Base-by-base conservation (phyloP, 2,797 vertebrate species). In the Xenentodon cancila region DNA sequence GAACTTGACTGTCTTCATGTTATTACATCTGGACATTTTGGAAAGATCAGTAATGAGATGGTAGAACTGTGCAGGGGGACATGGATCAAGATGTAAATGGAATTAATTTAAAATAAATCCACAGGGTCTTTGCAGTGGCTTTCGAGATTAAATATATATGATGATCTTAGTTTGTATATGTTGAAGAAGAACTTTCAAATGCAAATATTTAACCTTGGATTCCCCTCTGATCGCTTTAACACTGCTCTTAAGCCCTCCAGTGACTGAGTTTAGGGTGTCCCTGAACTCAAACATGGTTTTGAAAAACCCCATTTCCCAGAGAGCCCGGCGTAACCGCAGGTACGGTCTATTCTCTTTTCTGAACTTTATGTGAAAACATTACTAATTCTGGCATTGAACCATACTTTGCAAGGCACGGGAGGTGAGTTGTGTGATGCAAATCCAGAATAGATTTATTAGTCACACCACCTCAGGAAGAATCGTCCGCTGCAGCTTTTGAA, bases 261-360 rank as follows among this genome's bases (percentile, higher is more conserved):
- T 55, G 25, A 47, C 70, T 47, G 63, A 62, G 59, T 59, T 79
- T 66, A 75, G 15, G 42, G 40, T 53, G 68, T 67, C 53, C 32
- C 65, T 65, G 61, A 77, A 72, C 64, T 75, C 30, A 59, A 65
- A 46, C 59, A 44, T 55, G 42, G 58, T 53, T 60, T 73, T 40
- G 46, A 75, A 65, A 46, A 60, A 48, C 34, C 19, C 76, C 55
- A 80, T 84, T 76, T 77, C 75, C 65, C 17, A 15, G 71, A 71
- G 78, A 73, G 17, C 62, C 55, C 65, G 20, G 43, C 71, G 57
- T 30, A 55, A 64, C 43, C 40, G 25, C 34, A 49, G 49, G 62
- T 71, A 76, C 22, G 25, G 48, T 25, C 32, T 59, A 34, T 61
- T 80, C 20, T 77, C 56, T 64, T 57, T 82, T 71, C 50, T 22